Percentiles rank a stretch among this genome's conserved stretches.
Conservation (phyloP, 2,113 vertebrate genomes). For the Cisticola juncidis region DNA sequence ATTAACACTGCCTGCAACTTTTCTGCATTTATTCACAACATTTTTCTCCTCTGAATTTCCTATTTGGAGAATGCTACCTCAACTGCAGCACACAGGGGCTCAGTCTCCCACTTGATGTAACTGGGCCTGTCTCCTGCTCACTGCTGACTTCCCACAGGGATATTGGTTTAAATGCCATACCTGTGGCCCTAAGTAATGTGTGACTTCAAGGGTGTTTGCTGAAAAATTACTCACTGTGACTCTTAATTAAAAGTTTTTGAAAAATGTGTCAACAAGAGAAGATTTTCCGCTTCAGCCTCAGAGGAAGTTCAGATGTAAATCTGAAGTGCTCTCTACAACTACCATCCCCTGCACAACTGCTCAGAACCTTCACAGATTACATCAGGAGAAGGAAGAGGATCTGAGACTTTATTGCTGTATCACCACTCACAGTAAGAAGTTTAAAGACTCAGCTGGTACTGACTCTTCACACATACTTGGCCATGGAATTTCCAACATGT, state of each 20-base stretch:
- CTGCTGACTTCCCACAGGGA: not conserved
- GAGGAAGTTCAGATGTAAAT: not conserved
- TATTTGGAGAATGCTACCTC: not conserved
- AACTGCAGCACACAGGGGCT: not conserved
- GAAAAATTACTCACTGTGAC: not conserved
- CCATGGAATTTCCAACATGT: not conserved
- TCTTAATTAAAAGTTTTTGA: not conserved
- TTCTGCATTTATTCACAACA: not conserved
- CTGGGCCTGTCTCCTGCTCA: not conserved
- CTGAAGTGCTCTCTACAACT: not conserved
- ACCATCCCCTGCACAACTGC: not conserved
- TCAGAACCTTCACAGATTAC: not conserved
- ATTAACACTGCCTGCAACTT: not conserved
- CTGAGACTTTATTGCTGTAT: not conserved
- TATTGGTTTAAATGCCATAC: not conserved
- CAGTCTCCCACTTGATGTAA: fast-evolving
- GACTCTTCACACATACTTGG: not conserved
- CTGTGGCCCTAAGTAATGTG: not conserved
- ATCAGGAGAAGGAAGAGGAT: not conserved
- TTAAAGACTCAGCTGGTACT: not conserved
- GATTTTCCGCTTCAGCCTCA: not conserved
- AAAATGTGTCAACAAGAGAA: not conserved
- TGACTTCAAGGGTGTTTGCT: not conserved
- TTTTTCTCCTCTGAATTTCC: not conserved
- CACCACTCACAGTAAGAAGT: not conserved